These are phyloP conservation scores for Ophioninae sp. DNA, from an alignment of 2,888 invertebrate genomes.

Conservation along the genomic window DNA sequence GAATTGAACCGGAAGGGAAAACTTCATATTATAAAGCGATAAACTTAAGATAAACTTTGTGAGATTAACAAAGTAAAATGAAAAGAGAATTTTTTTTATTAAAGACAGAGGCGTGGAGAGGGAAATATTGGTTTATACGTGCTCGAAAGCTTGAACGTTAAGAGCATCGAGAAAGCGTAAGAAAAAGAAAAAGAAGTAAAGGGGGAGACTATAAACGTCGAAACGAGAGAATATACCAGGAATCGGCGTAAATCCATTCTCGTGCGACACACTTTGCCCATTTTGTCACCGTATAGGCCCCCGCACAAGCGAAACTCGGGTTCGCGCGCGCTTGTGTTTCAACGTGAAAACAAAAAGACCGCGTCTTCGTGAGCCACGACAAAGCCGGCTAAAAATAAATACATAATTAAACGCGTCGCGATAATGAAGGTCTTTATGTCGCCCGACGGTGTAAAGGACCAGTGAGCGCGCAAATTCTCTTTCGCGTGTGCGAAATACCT, in stretches of 20 bases:
- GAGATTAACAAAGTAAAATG: too few species aligned
- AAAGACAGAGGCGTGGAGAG: background rate
- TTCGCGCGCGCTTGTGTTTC: conserved; percentile 17
- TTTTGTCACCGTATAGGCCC: background rate
- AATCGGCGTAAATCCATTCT: conserved; percentile 78
- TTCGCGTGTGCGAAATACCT: conserved; percentile 45
- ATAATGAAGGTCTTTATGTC: conserved; percentile 78
- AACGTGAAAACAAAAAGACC: conserved; percentile 37
- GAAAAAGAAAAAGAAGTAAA: conserved; percentile 25
- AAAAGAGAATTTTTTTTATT: too few species aligned
- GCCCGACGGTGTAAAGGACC: conserved; percentile 39
- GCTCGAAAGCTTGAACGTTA: background rate
- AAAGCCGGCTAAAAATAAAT: conserved; percentile 78
- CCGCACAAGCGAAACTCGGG: background rate
- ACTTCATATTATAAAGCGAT: too few species aligned
- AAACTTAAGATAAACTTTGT: too few species aligned
- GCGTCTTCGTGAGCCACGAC: conserved; percentile 62
- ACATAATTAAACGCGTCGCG: conserved; percentile 77
- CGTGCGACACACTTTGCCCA: conserved; percentile 37
- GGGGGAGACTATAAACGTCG: conserved; percentile 11
- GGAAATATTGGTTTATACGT: background rate
- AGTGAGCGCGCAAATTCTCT: conserved; percentile 44
- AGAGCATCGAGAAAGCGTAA: conserved; percentile 7
- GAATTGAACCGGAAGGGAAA: too few species aligned
- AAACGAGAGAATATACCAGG: conserved; percentile 73